Base-by-base conservation (phyloP, 2,797 vertebrate genomes). In the Oreochromis mossambicus region DNA sequence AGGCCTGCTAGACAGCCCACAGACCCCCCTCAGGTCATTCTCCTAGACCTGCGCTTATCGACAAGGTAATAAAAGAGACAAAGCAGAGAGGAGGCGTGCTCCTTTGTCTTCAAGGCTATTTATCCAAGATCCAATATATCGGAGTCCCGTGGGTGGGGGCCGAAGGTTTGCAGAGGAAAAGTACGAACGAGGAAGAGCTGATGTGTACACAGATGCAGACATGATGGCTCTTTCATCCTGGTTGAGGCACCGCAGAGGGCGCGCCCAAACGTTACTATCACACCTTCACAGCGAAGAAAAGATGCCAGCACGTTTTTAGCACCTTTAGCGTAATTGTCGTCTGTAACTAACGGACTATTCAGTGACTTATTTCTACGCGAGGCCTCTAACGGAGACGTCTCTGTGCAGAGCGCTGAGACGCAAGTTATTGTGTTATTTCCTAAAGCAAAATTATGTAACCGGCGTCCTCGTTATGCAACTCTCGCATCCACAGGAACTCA, bases 71-170 rank as follows among this genome's bases (percentile, higher is more conserved):
- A 94, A 94, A 94, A 80, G 81, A 83, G 92, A 87, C 90, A 83
- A 86, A 91, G 87, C 48, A 55, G 76, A 70, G 61, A 87, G 88
- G 89, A 91, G 88, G 84, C 36, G 14, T 32, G 78, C 81, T 88
- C 82, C 87, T 95, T 95, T 94, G 92, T 94, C 92, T 95, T 91
- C 81, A 78, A 81, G 87, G 92, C 91, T 91, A 92, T 94, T 93
- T 94, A 94, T 89, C 88, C 85, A 83, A 77, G 73, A 89, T 83
- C 80, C 86, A 89, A 93, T 93, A 91, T 89, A 89, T 94, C 90
- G 90, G 84, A 80, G 83, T 89, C 87, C 83, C 6, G 41, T 55
- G 78, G 84, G 82, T n/a, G 43, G 24, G 56, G 58, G 19, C 36
- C 5, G 48, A 21, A 36, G 84, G 81, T 88, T 81, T 86, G 78